These are phyloP conservation scores for Coptodon rendalli DNA, from an alignment of 2,113 vertebrate genomes.

Conservation along the genomic window DNA sequence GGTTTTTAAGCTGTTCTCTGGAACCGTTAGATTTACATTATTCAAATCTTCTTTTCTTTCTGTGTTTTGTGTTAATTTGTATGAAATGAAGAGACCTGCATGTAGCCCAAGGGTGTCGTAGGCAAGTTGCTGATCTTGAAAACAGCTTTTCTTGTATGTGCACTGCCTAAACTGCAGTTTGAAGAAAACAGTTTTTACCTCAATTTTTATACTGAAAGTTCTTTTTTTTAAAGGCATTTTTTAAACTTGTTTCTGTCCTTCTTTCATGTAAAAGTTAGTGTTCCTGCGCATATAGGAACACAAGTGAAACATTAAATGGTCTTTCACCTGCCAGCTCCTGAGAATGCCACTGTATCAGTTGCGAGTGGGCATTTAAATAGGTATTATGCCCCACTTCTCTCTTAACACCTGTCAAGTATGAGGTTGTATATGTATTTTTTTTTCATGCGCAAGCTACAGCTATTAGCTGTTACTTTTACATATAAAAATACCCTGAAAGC, in stretches of 20 bases:
- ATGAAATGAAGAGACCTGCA: not conserved
- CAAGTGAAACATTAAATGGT: not conserved
- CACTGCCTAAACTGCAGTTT: not conserved
- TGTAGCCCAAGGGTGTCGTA: not conserved
- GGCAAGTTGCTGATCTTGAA: not conserved
- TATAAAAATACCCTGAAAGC: not conserved
- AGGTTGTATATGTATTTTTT: not conserved
- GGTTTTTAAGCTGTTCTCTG: not conserved
- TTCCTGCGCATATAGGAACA: not conserved
- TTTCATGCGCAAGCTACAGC: not conserved
- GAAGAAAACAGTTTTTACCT: not conserved
- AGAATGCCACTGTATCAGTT: not conserved
- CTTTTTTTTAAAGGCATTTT: not conserved
- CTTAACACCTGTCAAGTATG: not conserved
- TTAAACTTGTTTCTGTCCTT: not conserved
- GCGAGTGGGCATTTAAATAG: not conserved
- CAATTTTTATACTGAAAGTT: not conserved
- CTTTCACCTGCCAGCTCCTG: not conserved
- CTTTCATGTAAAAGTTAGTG: not conserved
- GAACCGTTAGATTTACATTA: not conserved
- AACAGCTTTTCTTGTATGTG: not conserved
- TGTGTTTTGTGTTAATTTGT: not conserved
- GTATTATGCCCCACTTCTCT: not conserved
- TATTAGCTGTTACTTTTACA: not conserved
- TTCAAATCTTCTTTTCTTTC: not conserved